Evolutionary conservation across 2,888 invertebrate species (phyloP).

Genomic region (Kryphioiulus occultus): DNA sequence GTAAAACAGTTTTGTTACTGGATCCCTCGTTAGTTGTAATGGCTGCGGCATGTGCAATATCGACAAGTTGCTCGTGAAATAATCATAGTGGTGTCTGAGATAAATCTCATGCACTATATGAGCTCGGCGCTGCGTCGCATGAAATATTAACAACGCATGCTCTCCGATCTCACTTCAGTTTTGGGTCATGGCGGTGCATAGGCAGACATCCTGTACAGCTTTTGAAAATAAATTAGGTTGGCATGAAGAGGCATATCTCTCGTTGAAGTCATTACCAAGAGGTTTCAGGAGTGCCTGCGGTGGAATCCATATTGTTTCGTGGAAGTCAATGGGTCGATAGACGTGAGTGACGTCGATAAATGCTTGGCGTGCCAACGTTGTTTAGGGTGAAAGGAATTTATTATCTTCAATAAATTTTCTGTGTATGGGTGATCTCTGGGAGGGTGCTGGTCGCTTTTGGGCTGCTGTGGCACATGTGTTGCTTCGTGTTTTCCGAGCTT

Average conservation of each 20-base stretch:
- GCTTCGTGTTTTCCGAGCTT: neutral
- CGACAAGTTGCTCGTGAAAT: neutral
- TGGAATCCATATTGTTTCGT: neutral
- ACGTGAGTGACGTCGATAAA: neutral
- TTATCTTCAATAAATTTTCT: neutral
- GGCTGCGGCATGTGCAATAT: neutral
- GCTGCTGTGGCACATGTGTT: neutral
- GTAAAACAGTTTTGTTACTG: neutral
- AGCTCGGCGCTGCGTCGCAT: neutral
- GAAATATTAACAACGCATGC: too few relatives aligned
- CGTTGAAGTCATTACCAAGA: neutral
- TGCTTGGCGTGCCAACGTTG: neutral
- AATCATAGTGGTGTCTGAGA: neutral
- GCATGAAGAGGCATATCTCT: neutral
- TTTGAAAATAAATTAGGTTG: neutral
- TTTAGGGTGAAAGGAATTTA: neutral
- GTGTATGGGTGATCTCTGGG: neutral
- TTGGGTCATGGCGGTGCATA: neutral
- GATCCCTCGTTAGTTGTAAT: neutral
- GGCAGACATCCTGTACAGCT: neutral
- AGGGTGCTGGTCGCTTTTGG: neutral
- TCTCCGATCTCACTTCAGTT: neutral
- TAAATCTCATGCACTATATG: neutral
- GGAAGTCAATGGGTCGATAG: neutral
- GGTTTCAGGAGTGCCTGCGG: neutral